Evolutionary conservation across 2,797 vertebrate genomes (phyloP), one percentile per base, ranked within the genome.

Genomic region (Cacajao melanocephalus): DNA sequence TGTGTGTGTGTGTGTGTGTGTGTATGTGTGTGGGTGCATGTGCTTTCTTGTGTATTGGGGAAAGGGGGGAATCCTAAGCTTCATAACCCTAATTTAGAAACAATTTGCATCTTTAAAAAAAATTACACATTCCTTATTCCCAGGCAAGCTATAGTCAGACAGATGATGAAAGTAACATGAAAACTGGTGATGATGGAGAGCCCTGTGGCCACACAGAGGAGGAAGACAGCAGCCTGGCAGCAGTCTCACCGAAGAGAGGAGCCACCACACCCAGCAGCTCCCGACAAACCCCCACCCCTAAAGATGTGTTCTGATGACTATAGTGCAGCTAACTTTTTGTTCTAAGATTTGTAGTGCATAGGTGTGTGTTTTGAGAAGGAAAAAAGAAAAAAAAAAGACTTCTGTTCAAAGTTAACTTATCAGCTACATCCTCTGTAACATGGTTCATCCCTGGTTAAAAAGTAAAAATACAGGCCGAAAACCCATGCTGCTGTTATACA

Each of bases 101-200:
- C 36, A 95, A 52, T 96, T 92, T 94, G 80, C 86, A 61, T 93
- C 94, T 88, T 94, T 67, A 86, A 79, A 93, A 96, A 94, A 97
- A 96, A 97, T 87, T 26, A 95, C 96, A 96, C 95, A 82, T 97
- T 98, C 96, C 97, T 98, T 98, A 97, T 98, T 97, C 93, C 97
- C 98, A 99, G 99, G 98, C 98, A 98, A 98, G 98, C 98, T 98
- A 97, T 98, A 98, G 98, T 98, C 98, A 98, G 98, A 99, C 98
- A 96, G 98, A 99, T 98, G 98, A 98, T 36, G 98, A 98, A 96
- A 99, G 98, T 98, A 98, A 98, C 24, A 44, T 98, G 92, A 98
- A 97, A 98, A 98, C 98, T 52, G 98, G 98, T 19, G 98, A 98
- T 55, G 98, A 95, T 92, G 97, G 97, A 87, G 96, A 97, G 82